Evolutionary conservation across 92 coral and sea anemone genomes (phyloP).

Genomic region (Actinernus sp.): DNA sequence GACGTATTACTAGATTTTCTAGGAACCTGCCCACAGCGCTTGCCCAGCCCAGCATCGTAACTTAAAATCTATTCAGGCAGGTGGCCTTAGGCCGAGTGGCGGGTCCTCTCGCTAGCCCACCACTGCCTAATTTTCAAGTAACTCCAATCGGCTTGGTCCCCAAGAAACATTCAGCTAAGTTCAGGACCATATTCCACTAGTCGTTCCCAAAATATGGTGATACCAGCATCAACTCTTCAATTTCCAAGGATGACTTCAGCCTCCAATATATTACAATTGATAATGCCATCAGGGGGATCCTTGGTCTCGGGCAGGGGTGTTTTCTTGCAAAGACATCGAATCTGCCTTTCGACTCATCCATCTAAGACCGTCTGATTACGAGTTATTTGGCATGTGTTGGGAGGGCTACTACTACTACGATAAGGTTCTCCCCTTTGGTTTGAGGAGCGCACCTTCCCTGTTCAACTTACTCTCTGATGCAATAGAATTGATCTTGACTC

Average conservation of each 20-base stretch:
- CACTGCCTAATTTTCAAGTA: conserved; percentile 62
- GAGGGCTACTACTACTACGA: conserved; percentile 43
- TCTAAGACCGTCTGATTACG: conserved; percentile 45
- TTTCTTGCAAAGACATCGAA: conserved; percentile 68
- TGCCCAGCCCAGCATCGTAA: conserved; percentile 13
- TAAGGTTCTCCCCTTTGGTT: conserved; percentile 57
- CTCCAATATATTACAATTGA: conserved; percentile 63
- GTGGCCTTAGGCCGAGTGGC: conserved; percentile 77
- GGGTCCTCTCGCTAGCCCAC: conserved; percentile 58
- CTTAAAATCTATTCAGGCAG: not conserved
- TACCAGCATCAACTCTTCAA: conserved; percentile 54
- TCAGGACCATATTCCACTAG: conserved; percentile 59
- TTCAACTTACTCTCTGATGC: conserved; percentile 67
- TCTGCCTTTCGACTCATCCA: conserved; percentile 59
- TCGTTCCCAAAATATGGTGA: conserved; percentile 63
- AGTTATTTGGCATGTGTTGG: conserved; percentile 65
- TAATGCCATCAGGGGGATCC: conserved; percentile 50
- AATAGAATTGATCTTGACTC: conserved; percentile 51
- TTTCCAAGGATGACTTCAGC: conserved; percentile 61
- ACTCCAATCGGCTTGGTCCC: conserved; percentile 76
- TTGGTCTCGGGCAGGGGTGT: conserved; percentile 29
- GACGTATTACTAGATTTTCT: conserved; percentile 23
- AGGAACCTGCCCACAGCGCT: conserved; percentile 39
- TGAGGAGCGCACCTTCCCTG: conserved; percentile 58
- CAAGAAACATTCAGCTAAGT: conserved; percentile 61